These are phyloP conservation scores for Piaya cayana DNA, from an alignment of 2,113 vertebrate genomes.

Conservation along the genomic window DNA sequence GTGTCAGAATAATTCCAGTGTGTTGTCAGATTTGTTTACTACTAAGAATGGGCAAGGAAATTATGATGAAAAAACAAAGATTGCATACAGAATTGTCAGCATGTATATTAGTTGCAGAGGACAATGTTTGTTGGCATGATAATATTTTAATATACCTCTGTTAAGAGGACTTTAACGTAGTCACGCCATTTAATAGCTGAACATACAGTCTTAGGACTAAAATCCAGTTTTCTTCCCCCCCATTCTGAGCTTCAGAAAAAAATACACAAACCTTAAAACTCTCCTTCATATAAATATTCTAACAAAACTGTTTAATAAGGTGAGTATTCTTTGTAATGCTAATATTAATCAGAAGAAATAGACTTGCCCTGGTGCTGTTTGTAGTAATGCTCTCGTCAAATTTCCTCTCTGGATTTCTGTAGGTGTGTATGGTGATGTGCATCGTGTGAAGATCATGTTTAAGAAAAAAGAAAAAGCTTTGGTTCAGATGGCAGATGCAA, in stretches of 20 bases:
- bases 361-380: neutral
- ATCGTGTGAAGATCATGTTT: slow-evolving; percentile 89
- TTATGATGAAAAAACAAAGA: neutral
- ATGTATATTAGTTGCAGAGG: rapidly evolving
- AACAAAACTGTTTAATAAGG: neutral
- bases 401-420: slow-evolving; percentile 9
- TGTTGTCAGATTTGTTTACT: neutral
- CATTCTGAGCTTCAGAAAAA: neutral
- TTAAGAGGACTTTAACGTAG: neutral
- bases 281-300: neutral
- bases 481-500: slow-evolving; percentile 87
- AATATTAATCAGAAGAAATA: neutral
- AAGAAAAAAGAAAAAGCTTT: slow-evolving; percentile 87
- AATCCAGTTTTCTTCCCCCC: neutral
- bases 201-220: neutral
- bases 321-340: neutral
- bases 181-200: neutral
- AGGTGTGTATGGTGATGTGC: slow-evolving; percentile 89
- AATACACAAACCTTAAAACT: neutral
- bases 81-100: neutral
- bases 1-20: neutral
- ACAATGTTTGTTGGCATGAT: neutral
- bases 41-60: neutral
- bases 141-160: neutral
- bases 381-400: neutral